Base-by-base conservation (phyloP, 2,888 invertebrate species). In the Xestia xanthographa region DNA sequence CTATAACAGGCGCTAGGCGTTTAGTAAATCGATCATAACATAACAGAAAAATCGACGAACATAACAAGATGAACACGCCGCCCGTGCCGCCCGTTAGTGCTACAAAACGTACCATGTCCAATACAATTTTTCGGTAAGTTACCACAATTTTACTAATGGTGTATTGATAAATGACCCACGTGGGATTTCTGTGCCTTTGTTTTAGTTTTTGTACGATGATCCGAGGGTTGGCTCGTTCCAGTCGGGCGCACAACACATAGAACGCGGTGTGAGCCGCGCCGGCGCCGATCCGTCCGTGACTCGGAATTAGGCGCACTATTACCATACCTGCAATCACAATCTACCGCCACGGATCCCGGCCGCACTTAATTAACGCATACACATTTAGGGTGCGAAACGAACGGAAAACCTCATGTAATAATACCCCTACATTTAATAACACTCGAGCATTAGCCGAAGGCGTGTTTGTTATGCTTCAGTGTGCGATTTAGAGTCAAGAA, bases 361-460 rank as follows among this genome's bases (percentile, higher is more conserved):
- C 70, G 67, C 77, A 83, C 91, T 94, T 94, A 94, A 95, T 95
- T 94, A 94, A 93, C 91, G 92, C 90, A 88, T 92, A 92, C 87
- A 92, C 87, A 90, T 92, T 93, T 93, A 91, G 94, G 94, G 94
- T 93, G 93, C 92, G 89, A 93, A 92, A 90, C 90, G 89, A 90
- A 93, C 89, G 91, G 91, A 92, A 92, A 92, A 90, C 86, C 83
- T 89, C 88, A 45, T 88, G 87, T 91, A 91, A 91, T 92, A 91
- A 92, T 90, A 90, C 83, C 83, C 72, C 81, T 82, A 81, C 78
- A 85, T 81, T 86, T 84, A 83, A 90, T 86, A 84, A 80, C 85
- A 89, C 82, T 86, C 80, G 76, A 84, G 83, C 84, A 79, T 88
- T 87, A 86, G 76, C 65, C 75, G 84, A 85, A 88, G 82, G 84